Evolutionary conservation across 2,888 invertebrate species (phyloP).

Genomic region (Pogonocherus hispidulus): DNA sequence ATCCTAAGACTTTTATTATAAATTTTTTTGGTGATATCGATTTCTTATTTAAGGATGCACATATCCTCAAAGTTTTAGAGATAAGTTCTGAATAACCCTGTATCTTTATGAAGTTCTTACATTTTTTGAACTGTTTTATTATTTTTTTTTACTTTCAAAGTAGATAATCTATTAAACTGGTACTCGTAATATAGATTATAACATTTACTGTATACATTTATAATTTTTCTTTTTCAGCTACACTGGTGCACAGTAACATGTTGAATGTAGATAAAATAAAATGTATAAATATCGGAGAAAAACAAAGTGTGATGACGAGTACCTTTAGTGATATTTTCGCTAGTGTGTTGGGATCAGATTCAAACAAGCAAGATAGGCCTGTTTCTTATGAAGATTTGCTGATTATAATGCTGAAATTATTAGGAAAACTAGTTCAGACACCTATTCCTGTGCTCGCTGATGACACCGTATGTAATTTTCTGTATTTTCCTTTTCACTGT

Average conservation of each 20-base stretch:
- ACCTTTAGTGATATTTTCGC: slow-evolving; percentile 84
- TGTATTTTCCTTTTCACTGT: too few relatives aligned
- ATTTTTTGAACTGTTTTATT: too few relatives aligned
- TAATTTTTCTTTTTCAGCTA: slow-evolving; percentile 46
- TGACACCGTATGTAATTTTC: slow-evolving; percentile 54
- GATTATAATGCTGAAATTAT: slow-evolving; percentile 78
- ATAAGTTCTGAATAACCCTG: too few relatives aligned
- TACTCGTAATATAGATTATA: too few relatives aligned
- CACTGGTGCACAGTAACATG: slow-evolving; percentile 71
- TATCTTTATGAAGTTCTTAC: too few relatives aligned
- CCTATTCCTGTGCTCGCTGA: slow-evolving; percentile 69
- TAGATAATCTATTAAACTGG: too few relatives aligned
- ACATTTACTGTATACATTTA: too few relatives aligned
- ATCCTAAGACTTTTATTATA: too few relatives aligned
- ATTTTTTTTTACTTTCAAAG: too few relatives aligned
- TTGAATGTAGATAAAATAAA: slow-evolving; percentile 72
- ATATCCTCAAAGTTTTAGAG: too few relatives aligned
- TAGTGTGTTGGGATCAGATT: slow-evolving; percentile 77
- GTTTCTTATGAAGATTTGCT: slow-evolving; percentile 81
- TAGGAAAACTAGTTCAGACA: slow-evolving; percentile 74
- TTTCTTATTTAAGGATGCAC: too few relatives aligned
- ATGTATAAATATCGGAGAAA: slow-evolving; percentile 72
- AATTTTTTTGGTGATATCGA: too few relatives aligned
- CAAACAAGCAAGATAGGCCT: slow-evolving; percentile 74
- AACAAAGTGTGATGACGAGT: slow-evolving; percentile 70